phyloP scores from a whole-genome alignment of 2,797 vertebrate species.

The Molossus molossus region DNA sequence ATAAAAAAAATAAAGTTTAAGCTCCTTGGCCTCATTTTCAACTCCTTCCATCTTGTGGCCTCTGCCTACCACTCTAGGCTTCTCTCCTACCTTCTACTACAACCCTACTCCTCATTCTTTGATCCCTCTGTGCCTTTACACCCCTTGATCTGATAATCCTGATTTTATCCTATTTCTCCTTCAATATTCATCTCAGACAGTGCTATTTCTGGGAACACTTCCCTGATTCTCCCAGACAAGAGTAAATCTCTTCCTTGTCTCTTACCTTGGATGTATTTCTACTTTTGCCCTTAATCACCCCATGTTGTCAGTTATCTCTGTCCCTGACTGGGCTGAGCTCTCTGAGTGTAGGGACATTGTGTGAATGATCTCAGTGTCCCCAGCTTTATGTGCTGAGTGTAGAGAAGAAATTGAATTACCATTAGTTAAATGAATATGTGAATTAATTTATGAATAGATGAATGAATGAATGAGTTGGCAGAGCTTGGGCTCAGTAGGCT shows the following conservation, averaged over 20 bases:
- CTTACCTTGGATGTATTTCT: not conserved
- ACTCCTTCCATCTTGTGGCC: not conserved
- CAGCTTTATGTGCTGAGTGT: not conserved
- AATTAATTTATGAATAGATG: slow-evolving; percentile 43
- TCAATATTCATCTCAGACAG: slow-evolving; percentile 34
- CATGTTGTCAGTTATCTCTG: not conserved
- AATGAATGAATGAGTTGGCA: not conserved
- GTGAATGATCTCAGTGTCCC: not conserved
- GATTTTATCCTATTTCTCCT: not conserved
- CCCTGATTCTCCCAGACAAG: not conserved
- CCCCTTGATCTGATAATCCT: not conserved
- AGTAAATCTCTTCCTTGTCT: not conserved
- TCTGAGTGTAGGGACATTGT: not conserved
- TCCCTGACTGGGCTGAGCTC: not conserved
- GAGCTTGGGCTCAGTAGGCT: not conserved
- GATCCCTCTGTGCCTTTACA: not conserved
- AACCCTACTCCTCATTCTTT: not conserved
- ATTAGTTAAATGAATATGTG: slow-evolving; percentile 23
- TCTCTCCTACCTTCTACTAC: not conserved
- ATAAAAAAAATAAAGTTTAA: not conserved
- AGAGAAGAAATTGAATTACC: not conserved
- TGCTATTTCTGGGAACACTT: not conserved
- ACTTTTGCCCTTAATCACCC: not conserved
- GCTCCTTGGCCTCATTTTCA: not conserved
- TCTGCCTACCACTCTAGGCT: not conserved